These are phyloP conservation scores for Caenorhabditis sp. DNA, from an alignment of 2,888 invertebrate genomes.

Conservation along the genomic window DNA sequence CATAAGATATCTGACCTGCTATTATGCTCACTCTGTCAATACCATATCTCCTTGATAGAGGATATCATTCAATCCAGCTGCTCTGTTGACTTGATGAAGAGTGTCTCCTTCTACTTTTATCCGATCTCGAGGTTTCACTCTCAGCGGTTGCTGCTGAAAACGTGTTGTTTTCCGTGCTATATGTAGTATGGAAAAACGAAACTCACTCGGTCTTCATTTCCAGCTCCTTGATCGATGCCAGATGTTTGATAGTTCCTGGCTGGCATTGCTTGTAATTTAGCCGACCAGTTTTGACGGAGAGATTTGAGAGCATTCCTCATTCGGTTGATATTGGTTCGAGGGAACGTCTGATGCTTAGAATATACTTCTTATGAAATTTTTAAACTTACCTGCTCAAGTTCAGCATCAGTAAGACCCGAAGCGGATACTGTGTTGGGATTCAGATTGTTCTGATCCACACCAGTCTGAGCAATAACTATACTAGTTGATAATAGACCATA, in stretches of 20 bases:
- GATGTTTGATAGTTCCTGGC: slow-evolving; percentile 23
- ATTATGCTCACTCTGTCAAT: slow-evolving; percentile 64
- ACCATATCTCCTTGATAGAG: slow-evolving; percentile 77
- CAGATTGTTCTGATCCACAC: slow-evolving; percentile 55
- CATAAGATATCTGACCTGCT: neutral
- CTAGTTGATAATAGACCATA: neutral
- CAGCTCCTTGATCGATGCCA: slow-evolving; percentile 15
- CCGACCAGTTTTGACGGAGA: slow-evolving; percentile 58
- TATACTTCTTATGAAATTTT: neutral
- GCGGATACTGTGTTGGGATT: slow-evolving; percentile 14
- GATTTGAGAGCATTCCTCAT: slow-evolving; percentile 38
- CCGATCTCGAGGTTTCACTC: slow-evolving; percentile 61
- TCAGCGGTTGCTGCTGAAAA: slow-evolving; percentile 33
- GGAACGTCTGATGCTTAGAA: slow-evolving; percentile 38
- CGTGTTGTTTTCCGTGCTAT: neutral
- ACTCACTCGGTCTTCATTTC: slow-evolving; percentile 8
- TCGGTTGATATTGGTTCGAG: slow-evolving; percentile 51
- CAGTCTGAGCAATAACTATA: slow-evolving; percentile 17
- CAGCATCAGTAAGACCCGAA: slow-evolving; percentile 42
- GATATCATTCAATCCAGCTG: slow-evolving; percentile 67
- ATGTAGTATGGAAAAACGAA: neutral
- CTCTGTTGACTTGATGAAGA: slow-evolving; percentile 67
- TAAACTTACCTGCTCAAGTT: slow-evolving; percentile 43
- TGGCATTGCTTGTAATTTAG: slow-evolving; percentile 60
- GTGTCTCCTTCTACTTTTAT: slow-evolving; percentile 63